Conservation (phyloP, 2,113 vertebrate species). For the Asarcornis scutulata region DNA sequence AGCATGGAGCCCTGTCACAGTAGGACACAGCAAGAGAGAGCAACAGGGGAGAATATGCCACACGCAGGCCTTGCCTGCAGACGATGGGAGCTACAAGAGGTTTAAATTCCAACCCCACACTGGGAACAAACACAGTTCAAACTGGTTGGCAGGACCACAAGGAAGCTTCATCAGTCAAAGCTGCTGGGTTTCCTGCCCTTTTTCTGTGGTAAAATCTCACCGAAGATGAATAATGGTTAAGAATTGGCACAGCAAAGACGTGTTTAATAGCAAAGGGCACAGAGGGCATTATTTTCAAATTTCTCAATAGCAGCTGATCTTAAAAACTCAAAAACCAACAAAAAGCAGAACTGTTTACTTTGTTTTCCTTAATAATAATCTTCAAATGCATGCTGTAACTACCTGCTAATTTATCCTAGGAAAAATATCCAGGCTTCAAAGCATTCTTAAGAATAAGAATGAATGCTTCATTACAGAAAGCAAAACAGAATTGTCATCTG, state of each 20-base stretch:
- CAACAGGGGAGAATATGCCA: background rate
- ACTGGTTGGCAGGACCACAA: no score
- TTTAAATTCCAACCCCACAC: background rate
- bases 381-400: no score
- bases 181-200: background rate
- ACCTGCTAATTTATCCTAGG: background rate
- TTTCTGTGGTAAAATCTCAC: background rate
- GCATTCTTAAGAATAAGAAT: background rate
- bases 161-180: background rate
- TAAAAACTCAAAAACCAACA: background rate
- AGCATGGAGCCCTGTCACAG: background rate
- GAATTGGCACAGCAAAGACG: background rate
- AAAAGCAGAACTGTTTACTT: background rate
- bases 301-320: no score
- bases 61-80: background rate
- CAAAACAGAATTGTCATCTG: background rate
- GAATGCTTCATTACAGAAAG: background rate
- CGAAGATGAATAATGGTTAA: background rate
- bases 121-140: background rate
- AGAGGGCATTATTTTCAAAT: no score
- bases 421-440: background rate
- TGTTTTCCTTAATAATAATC: background rate
- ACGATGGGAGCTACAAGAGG: background rate
- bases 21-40: background rate
- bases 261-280: background rate